phyloP scores from a whole-genome alignment of 2,797 vertebrate genomes.

The Liparis tanakae region DNA sequence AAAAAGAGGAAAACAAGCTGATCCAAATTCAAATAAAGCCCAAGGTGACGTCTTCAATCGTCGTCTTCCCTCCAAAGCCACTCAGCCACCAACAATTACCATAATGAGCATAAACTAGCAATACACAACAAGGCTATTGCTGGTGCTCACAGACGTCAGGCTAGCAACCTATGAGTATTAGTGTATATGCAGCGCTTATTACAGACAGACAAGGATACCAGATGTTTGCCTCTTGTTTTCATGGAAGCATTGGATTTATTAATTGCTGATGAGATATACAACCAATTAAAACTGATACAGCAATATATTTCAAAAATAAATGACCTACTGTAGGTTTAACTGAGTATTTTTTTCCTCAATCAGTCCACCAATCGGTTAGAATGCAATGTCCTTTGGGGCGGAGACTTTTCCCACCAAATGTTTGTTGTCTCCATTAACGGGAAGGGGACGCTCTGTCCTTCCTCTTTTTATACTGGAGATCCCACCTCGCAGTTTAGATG shows the following conservation, averaged over 20 bases:
- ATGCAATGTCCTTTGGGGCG: not conserved
- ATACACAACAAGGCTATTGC: too few species aligned
- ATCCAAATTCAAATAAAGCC: not conserved
- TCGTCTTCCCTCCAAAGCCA: not conserved
- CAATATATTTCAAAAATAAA: not conserved
- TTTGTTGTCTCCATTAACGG: not conserved
- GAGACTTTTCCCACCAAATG: constrained; percentile 2
- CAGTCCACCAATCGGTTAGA: too few species aligned
- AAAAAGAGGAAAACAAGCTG: not conserved
- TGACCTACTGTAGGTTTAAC: not conserved
- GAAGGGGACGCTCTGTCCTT: constrained; percentile 3
- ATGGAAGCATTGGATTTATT: not conserved
- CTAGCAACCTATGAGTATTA: too few species aligned
- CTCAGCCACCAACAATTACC: too few species aligned
- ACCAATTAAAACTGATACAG: not conserved
- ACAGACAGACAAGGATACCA: too few species aligned
- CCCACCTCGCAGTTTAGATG: constrained; percentile 22
- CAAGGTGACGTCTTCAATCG: not conserved
- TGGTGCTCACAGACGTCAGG: too few species aligned
- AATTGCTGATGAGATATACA: not conserved
- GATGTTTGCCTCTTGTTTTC: too few species aligned
- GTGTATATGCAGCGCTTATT: too few species aligned
- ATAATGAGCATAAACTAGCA: too few species aligned
- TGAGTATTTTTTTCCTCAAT: not conserved
- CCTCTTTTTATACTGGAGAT: not conserved